Conservation (phyloP, 1,140 invertebrate species). For the Forficula auricularia region DNA sequence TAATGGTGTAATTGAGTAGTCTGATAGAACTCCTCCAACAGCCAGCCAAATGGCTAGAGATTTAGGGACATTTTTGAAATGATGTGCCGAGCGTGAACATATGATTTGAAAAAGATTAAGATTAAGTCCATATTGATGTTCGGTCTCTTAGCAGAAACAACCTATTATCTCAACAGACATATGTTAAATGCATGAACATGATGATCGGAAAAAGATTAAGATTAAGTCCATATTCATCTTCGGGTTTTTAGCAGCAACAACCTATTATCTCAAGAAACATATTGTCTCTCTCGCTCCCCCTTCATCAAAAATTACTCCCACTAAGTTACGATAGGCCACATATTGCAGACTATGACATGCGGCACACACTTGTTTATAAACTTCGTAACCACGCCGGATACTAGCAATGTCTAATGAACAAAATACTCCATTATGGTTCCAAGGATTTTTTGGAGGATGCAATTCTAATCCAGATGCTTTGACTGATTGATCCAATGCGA, state of each 20-base stretch:
- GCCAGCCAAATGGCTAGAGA: constrained; percentile 94
- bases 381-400: constrained; percentile 89
- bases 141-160: no score
- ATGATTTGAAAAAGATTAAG: constrained; percentile 66
- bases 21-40: constrained; percentile 80
- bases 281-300: constrained; percentile 87
- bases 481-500: constrained; percentile 74
- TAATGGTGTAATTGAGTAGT: constrained; percentile 62
- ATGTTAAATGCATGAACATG: constrained; percentile 84
- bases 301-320: constrained; percentile 80
- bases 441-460: constrained; percentile 63
- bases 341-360: constrained; percentile 94
- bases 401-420: constrained; percentile 67
- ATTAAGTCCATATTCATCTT: no score
- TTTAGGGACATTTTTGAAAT: constrained; percentile 81
- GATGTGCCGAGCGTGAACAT: constrained; percentile 80
- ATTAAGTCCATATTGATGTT: no score
- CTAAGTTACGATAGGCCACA: constrained; percentile 80
- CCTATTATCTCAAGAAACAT: no score
- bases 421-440: constrained; percentile 62
- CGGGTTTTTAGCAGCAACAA: no score
- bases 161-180: no score
- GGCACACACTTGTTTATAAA: constrained; percentile 98
- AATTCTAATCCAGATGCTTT: constrained; percentile 61
- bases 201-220: constrained; percentile 66